These are phyloP conservation scores for Sigmodon hispidus DNA, from an alignment of 2,113 vertebrate species.

Conservation along the genomic window DNA sequence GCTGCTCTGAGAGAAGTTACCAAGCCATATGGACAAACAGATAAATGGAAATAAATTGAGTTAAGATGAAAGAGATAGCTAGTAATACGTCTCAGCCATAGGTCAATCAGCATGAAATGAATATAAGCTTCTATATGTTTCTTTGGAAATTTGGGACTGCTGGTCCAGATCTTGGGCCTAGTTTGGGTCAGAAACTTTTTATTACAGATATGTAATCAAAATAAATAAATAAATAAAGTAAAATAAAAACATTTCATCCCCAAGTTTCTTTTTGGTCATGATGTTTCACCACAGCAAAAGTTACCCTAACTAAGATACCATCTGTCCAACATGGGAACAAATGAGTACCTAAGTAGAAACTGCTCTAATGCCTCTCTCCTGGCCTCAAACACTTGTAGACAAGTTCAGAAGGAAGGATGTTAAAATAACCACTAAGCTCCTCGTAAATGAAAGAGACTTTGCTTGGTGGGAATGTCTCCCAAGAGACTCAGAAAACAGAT, in stretches of 20 bases:
- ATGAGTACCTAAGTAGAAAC: neutral
- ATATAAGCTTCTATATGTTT: too few species aligned
- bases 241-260: neutral
- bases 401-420: neutral
- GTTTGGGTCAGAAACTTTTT: too few species aligned
- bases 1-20: too few species aligned
- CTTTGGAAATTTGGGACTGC: too few species aligned
- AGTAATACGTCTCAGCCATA: too few species aligned
- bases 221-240: too few species aligned
- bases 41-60: too few species aligned
- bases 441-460: neutral
- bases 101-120: too few species aligned
- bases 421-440: neutral
- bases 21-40: too few species aligned
- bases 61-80: too few species aligned
- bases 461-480: rapidly evolving
- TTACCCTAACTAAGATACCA: neutral
- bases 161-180: too few species aligned
- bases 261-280: neutral
- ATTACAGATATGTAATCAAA: neutral
- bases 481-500: constrained; percentile 32
- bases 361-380: neutral
- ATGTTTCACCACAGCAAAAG: neutral
- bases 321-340: neutral
- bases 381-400: neutral